Conservation (phyloP, 2,797 vertebrate species). For the Chloroceryle amazona region DNA sequence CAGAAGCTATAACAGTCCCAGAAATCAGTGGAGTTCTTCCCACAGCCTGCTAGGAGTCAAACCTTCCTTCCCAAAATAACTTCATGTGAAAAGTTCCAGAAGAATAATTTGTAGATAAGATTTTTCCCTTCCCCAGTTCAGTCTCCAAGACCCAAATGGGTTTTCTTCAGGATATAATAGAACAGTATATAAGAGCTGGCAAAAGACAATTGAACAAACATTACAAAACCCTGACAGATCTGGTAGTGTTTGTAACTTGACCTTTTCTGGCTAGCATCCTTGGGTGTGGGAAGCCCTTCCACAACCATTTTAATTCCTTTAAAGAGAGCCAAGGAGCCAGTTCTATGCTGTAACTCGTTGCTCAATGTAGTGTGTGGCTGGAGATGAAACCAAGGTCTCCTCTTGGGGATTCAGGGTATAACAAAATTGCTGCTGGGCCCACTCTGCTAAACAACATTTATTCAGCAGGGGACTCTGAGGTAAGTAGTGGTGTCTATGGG, state of each 20-base stretch:
- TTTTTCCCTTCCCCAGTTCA: background rate
- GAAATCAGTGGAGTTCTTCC: background rate
- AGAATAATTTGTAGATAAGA: background rate
- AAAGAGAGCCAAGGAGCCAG: background rate
- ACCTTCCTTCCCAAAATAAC: background rate
- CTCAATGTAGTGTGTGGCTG: background rate
- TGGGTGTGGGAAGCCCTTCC: background rate
- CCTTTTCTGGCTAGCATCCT: background rate
- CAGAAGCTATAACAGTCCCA: background rate
- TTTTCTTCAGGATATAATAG: background rate
- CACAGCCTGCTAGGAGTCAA: background rate
- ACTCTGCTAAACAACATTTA: background rate
- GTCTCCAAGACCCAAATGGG: accelerated
- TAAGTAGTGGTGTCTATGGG: background rate
- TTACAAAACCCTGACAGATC: background rate
- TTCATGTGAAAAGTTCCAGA: background rate
- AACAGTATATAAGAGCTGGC: background rate
- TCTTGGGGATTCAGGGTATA: background rate
- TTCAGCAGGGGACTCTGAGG: background rate
- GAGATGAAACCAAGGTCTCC: background rate
- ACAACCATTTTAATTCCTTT: background rate
- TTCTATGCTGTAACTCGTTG: background rate
- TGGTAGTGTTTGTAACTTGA: background rate
- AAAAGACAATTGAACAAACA: background rate
- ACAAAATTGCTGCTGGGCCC: background rate